These are phyloP conservation scores for Zeus faber DNA, from an alignment of 2,113 vertebrate genomes.

Conservation along the genomic window DNA sequence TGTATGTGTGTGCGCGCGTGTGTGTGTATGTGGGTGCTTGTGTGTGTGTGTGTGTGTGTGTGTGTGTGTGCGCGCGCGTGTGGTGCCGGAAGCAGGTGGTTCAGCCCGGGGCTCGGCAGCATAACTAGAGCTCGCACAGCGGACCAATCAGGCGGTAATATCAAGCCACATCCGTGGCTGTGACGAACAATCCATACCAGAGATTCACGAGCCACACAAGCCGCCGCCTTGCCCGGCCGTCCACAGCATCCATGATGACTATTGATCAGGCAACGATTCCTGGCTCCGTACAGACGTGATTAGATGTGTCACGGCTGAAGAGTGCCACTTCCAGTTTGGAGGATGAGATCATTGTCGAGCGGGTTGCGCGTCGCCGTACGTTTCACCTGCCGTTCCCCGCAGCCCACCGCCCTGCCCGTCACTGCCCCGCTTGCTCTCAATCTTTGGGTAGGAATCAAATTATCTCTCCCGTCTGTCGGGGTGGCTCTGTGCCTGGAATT, in stretches of 20 bases:
- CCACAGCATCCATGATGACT: slow-evolving; percentile 68
- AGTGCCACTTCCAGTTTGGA: slow-evolving; percentile 70
- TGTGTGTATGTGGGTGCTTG: slow-evolving; percentile 45
- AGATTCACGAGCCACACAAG: slow-evolving; percentile 70
- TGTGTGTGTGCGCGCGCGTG: slow-evolving; percentile 46
- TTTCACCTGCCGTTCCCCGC: slow-evolving; percentile 59
- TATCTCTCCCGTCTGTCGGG: slow-evolving; percentile 58
- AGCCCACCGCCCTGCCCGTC: slow-evolving; percentile 27
- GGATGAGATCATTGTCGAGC: slow-evolving; percentile 66
- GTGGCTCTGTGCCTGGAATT: slow-evolving; percentile 59
- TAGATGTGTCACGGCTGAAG: slow-evolving; percentile 64
- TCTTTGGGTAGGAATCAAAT: slow-evolving; percentile 62
- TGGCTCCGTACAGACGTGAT: slow-evolving; percentile 60
- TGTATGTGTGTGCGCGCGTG: slow-evolving; percentile 43
- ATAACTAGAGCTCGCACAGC: slow-evolving; percentile 48
- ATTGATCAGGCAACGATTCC: slow-evolving; percentile 68
- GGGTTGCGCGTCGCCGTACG: slow-evolving; percentile 44
- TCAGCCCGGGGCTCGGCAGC: slow-evolving; percentile 61
- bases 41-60: slow-evolving; percentile 39
- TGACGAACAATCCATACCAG: slow-evolving; percentile 66
- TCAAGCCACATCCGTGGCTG: slow-evolving; percentile 41
- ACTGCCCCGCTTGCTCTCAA: slow-evolving; percentile 31
- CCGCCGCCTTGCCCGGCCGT: slow-evolving; percentile 60
- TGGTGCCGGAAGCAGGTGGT: slow-evolving; percentile 63
- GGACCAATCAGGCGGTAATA: slow-evolving; percentile 41